Evolutionary conservation across 2,888 invertebrate genomes (phyloP).

Genomic region (Carcina quercana): DNA sequence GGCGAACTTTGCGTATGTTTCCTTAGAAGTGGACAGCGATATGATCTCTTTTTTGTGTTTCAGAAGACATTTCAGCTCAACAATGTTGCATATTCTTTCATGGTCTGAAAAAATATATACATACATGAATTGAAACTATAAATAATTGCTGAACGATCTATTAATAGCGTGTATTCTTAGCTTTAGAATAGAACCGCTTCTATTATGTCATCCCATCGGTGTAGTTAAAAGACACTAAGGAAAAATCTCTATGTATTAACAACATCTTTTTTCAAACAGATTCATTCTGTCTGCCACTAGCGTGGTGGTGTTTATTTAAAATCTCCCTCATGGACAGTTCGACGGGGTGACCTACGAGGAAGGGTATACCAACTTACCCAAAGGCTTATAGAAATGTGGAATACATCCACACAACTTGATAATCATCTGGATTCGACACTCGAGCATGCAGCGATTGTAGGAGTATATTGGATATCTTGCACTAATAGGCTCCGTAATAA

Average conservation of each 20-base stretch:
- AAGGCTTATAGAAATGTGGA: slow-evolving; percentile 82
- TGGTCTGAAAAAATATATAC: slow-evolving; percentile 31
- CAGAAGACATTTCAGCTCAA: slow-evolving; percentile 45
- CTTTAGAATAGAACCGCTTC: too few species aligned
- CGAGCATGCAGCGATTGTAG: slow-evolving; percentile 78
- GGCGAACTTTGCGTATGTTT: slow-evolving; percentile 27
- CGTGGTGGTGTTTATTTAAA: too few species aligned
- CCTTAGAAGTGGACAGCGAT: slow-evolving; percentile 34
- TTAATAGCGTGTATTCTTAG: too few species aligned
- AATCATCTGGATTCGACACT: slow-evolving; percentile 79
- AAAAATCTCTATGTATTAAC: too few species aligned
- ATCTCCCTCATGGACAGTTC: too few species aligned
- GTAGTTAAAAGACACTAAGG: too few species aligned
- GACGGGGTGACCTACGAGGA: too few species aligned
- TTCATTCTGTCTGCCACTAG: too few species aligned
- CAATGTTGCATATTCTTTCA: slow-evolving; percentile 49
- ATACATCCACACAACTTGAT: slow-evolving; percentile 78
- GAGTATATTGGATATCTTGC: slow-evolving; percentile 78
- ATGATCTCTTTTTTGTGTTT: slow-evolving; percentile 43
- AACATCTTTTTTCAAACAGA: too few species aligned
- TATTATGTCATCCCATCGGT: too few species aligned
- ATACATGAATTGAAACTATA: too few species aligned
- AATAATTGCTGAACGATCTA: too few species aligned
- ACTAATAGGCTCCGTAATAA: slow-evolving; percentile 44
- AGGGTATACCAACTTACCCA: slow-evolving; percentile 75